phyloP scores from a whole-genome alignment of 2,888 invertebrate genomes.

The Syrista parreyssii region DNA sequence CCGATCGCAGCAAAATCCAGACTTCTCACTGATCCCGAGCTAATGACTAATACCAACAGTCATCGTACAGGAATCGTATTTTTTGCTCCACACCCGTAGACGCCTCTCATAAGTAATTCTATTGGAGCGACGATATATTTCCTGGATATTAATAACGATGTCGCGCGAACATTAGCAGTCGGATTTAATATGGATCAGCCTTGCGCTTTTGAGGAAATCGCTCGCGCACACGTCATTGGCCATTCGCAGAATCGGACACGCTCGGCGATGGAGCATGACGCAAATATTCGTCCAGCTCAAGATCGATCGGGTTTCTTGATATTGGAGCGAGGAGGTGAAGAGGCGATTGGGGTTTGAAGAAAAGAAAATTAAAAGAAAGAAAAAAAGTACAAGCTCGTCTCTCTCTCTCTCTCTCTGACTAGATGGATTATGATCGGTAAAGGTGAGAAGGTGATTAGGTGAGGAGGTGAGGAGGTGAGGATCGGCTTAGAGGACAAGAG shows the following conservation, averaged over 20 bases:
- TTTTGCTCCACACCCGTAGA: background rate
- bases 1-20: background rate
- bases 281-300: background rate
- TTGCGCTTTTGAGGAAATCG: background rate
- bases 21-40: background rate
- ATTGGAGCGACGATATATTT: background rate
- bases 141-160: background rate
- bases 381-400: background rate
- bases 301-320: background rate
- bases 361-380: background rate
- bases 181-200: background rate
- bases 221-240: background rate
- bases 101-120: background rate
- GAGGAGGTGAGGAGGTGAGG: background rate
- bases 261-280: background rate
- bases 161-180: background rate
- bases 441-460: background rate
- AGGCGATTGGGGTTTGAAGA: background rate
- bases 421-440: background rate
- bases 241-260: background rate
- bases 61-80: slow-evolving; percentile 4
- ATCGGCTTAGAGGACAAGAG: background rate
- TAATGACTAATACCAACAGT: slow-evolving; percentile 3
- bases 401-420: background rate
- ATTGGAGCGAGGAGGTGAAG: background rate